Base-by-base conservation (phyloP, 1,140 invertebrate genomes). In the Brachionus sp. region DNA sequence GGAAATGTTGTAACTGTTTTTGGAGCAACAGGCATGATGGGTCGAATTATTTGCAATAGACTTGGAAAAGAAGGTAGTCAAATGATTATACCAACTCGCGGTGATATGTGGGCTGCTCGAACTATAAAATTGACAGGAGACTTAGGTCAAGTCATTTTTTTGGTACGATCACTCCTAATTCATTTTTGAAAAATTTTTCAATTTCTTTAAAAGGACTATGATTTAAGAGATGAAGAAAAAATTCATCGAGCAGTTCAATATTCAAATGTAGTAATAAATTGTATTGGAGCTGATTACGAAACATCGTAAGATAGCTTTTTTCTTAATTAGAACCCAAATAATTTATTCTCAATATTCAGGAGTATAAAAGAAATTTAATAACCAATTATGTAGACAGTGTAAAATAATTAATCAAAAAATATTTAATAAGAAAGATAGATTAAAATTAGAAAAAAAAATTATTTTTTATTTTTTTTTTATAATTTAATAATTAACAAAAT, bases 1-100 rank as follows among this genome's bases (percentile, higher is more conserved):
- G 97, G 98, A 0, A 92, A 95, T 84, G 95, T 98, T 4, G 95
- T 94, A 9, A 99, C 97, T n/a, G 93, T 99, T 2, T 99, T 99
- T 90, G 97, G 97, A 39, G 91, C 92, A 50, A 92, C 91, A 75
- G 97, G 97, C 9, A 95, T 95, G 86, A 87, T 98, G 6, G 97
- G 96, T 0, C 89, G 91, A 75, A 92, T 93, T 90, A 91, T 99
- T 16, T 93, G 93, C 86, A 97, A 96, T 86, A 92, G 92, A 86
- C 89, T 99, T 33, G 96, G 95, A 86, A 83, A 83, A 77, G 50
- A 83, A 29, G 92, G 91, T n/a, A 87, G 88, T 57, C 90, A 97
- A 92, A 87, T 98, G 84, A 94, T 99, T 84, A 87, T 98, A 83
- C 96, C 97, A 3, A 95, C 98, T 86, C 91, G 97, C 87, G 92